Evolutionary conservation across 2,797 vertebrate species (phyloP).

Genomic region (Danionella dracula): DNA sequence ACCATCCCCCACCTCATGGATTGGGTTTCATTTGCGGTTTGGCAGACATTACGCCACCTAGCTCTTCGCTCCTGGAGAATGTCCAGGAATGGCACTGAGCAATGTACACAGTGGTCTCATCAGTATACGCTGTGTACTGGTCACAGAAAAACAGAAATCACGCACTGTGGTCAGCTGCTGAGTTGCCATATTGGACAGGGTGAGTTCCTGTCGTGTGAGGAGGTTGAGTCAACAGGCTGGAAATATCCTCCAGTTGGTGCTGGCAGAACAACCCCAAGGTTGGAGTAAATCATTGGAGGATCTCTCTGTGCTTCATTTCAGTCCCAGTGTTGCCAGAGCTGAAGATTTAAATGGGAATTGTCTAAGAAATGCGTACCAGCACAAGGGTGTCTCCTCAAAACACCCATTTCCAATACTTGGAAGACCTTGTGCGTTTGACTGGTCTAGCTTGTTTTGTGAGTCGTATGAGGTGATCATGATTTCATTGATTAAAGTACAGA

Average conservation of each 20-base stretch:
- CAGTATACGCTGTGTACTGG: neutral
- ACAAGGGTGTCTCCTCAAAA: slow-evolving; percentile 6
- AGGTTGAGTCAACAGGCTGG: slow-evolving; percentile 69
- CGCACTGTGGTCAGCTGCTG: slow-evolving; percentile 37
- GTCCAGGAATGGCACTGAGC: neutral
- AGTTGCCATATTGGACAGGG: slow-evolving; percentile 44
- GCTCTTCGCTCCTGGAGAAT: neutral
- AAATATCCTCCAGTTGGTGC: slow-evolving; percentile 74
- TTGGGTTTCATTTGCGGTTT: slow-evolving; percentile 34
- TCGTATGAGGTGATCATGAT: no score
- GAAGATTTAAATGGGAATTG: neutral
- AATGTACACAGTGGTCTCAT: neutral
- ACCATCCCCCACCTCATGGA: slow-evolving; percentile 28
- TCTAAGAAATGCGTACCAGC: neutral
- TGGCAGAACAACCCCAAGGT: slow-evolving; percentile 69
- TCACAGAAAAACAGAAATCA: slow-evolving; percentile 28
- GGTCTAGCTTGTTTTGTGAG: neutral
- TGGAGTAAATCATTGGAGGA: slow-evolving; percentile 57
- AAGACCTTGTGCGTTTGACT: neutral
- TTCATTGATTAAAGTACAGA: no score
- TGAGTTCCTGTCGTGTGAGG: slow-evolving; percentile 52
- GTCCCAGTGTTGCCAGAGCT: slow-evolving; percentile 40
- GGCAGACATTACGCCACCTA: slow-evolving; percentile 16
- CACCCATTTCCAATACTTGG: no score
- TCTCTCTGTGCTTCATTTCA: slow-evolving; percentile 52